Evolutionary conservation across 2,113 vertebrate species (phyloP), one percentile per base, ranked within the genome.

Genomic region (Mola mola): DNA sequence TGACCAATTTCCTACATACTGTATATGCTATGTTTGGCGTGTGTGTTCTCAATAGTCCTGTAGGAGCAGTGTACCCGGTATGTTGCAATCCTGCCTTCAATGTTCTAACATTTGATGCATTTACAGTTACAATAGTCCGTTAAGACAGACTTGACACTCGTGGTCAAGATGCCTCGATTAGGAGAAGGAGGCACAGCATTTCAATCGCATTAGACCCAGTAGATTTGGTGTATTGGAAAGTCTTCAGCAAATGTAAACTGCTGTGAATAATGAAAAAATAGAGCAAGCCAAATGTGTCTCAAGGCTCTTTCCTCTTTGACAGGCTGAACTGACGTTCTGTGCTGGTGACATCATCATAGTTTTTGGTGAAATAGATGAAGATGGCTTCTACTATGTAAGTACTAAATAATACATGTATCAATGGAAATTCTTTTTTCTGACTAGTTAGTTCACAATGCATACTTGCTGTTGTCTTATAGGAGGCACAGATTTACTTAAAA

Each of bases 321-420:
- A 99, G 97, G 93, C 94, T 0, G 97, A 98, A 76, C 86, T 99
- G 81, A 98, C 96, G 0, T 98, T 99, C 86, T 98, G 96, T 89
- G 97, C 96, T 0, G 96, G 96, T 37, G 97, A 99, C 66, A 96
- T 99, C 49, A 95, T 99, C 62, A 94, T 89, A 0, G 96, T 99
- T 65, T 96, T 96, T 28, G 96, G 95, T 17, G 96, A 99, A 83
- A 98, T 99, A 1, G 97, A 99, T 61, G 97, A 99, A 91, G 97
- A 99, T 63, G 97, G 97, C 8, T 99, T 99, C 94, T 97, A 98
- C 66, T 98, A 97, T 2, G 97, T 98, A 81, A 97, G 97, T 95
- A 66, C 2, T 1, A 9, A 56, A 19, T 7, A 6, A n/a, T 28
- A n/a, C n/a, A n/a, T n/a, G n/a, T n/a, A n/a, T n/a, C n/a, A n/a